phyloP scores from a whole-genome alignment of 2,888 invertebrate species.

The Mesoligia furuncula region DNA sequence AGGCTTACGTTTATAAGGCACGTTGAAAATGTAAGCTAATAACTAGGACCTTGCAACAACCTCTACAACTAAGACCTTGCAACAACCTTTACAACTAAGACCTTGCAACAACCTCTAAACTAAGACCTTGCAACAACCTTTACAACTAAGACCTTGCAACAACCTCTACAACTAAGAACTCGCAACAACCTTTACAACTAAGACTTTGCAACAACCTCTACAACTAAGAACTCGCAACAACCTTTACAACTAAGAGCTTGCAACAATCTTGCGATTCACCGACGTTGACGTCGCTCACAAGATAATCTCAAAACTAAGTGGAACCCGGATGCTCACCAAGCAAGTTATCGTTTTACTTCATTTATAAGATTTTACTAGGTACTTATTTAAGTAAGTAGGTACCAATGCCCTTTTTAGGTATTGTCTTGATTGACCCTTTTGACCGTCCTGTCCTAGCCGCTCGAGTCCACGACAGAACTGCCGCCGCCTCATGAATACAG shows the following conservation, averaged over 20 bases:
- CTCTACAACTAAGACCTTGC: not conserved
- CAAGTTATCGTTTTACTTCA: not conserved
- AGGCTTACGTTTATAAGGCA: not conserved
- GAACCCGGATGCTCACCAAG: too few species aligned
- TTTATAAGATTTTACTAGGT: not conserved
- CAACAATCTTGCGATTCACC: too few species aligned
- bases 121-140: not conserved
- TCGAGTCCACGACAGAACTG: not conserved
- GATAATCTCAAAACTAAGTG: not conserved
- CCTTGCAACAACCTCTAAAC: not conserved
- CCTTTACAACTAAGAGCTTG: not conserved
- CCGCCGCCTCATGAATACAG: constrained; percentile 55
- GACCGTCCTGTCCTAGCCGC: too few species aligned
- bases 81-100: too few species aligned
- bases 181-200: too few species aligned
- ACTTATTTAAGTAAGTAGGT: not conserved
- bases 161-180: not conserved
- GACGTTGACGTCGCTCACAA: not conserved
- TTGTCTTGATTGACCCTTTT: constrained; percentile 18
- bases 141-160: not conserved
- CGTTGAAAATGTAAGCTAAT: not conserved
- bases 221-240: not conserved
- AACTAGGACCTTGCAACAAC: not conserved
- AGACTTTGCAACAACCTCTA: not conserved
- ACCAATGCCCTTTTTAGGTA: not conserved